Percentiles rank a stretch among this genome's conserved stretches.
These are phyloP conservation scores for Phaetusa simplex DNA, from an alignment of 2,113 vertebrate genomes.

Conservation along the genomic window DNA sequence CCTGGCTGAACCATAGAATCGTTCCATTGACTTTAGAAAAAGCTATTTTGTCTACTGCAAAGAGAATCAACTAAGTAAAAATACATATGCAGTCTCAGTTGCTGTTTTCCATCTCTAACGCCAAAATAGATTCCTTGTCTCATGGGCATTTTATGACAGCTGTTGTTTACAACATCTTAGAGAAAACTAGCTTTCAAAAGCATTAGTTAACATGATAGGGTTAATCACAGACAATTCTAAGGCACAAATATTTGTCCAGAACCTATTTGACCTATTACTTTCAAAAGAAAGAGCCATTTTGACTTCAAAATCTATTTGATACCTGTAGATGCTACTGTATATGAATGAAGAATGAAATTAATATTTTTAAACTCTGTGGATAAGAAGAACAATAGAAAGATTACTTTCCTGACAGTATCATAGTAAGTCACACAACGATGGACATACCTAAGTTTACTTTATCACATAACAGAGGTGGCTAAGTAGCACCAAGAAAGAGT, in stretches of 20 bases:
- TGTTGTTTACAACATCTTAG: not conserved
- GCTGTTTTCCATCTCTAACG: not conserved
- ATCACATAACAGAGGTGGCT: not conserved
- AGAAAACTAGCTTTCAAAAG: not conserved
- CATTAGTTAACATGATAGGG: not conserved
- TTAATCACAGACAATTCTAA: not conserved
- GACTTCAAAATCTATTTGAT: not conserved
- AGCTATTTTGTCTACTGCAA: not conserved
- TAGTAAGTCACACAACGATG: not conserved
- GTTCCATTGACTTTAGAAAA: not conserved
- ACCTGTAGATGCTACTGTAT: not conserved
- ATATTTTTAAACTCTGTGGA: not conserved
- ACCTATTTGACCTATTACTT: not conserved
- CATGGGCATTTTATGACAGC: not conserved
- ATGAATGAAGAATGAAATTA: not conserved
- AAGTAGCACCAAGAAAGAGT: not conserved
- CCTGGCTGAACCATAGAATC: not conserved
- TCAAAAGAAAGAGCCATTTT: not conserved
- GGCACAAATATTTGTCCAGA: not conserved
- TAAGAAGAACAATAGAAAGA: not conserved
- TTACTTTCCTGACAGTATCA: not conserved
- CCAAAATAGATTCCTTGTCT: not conserved
- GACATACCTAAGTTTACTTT: not conserved
- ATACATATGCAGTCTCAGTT: not conserved
- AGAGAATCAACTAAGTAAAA: not conserved